Conservation (phyloP, 1,140 invertebrate species). For the Euglossa dilemma region DNA sequence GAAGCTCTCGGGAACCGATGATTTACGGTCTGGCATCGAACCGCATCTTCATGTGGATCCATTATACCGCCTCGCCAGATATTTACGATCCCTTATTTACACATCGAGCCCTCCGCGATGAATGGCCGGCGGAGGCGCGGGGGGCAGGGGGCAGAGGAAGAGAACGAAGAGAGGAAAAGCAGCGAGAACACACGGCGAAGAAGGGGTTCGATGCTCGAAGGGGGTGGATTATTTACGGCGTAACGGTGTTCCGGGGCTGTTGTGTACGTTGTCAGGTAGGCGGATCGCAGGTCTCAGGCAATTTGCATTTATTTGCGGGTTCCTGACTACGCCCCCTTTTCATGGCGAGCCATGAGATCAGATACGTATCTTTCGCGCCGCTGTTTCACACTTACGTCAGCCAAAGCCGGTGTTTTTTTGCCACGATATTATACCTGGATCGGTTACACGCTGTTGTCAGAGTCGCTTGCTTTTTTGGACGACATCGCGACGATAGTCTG, state of each 20-base stretch:
- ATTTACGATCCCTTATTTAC: slow-evolving; percentile 56
- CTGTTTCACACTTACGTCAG: slow-evolving; percentile 56
- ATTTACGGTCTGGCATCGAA: slow-evolving; percentile 53
- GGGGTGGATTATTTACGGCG: slow-evolving; percentile 70
- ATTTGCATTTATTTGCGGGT: slow-evolving; percentile 67
- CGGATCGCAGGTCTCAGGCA: slow-evolving; percentile 47
- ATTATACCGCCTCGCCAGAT: slow-evolving; percentile 30
- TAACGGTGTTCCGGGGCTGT: slow-evolving; percentile 56
- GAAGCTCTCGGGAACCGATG: slow-evolving; percentile 18
- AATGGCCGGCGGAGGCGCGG: neutral
- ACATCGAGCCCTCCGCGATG: slow-evolving; percentile 3
- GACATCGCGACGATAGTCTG: neutral
- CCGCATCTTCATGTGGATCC: slow-evolving; percentile 44
- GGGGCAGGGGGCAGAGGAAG: neutral
- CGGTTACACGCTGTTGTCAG: slow-evolving; percentile 22
- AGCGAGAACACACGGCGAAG: neutral
- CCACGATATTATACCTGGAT: slow-evolving; percentile 38
- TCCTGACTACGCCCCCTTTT: slow-evolving; percentile 59
- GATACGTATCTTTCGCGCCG: slow-evolving; percentile 55
- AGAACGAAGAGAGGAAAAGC: neutral
- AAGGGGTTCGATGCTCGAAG: slow-evolving; percentile 51
- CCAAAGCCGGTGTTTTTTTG: slow-evolving; percentile 27
- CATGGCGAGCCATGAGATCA: slow-evolving; percentile 58
- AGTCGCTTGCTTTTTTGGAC: neutral
- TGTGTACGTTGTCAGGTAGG: slow-evolving; percentile 58